Base-by-base conservation (phyloP, 2,797 vertebrate genomes). In the Pangasius djambal region DNA sequence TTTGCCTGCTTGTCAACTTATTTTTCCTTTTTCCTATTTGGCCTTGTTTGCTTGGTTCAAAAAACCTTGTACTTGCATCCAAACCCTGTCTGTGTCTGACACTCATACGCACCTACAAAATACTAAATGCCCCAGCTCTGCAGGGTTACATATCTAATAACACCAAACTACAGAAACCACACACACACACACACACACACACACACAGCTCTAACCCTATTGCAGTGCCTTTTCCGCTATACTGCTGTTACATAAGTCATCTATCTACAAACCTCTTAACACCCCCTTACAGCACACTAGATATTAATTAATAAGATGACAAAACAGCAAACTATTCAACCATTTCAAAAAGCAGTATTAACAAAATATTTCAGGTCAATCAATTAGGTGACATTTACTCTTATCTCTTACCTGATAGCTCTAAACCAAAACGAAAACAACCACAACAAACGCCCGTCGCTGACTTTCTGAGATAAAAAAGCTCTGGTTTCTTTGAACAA, bases 401-500 rank as follows among this genome's bases (percentile, higher is more conserved):
- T 12, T 48, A 31, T 79, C 59, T 50, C 40, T 52, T 89, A 72
- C 88, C 75, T 74, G 75, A 85, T 34, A 0, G 9, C 3, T 2
- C 18, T 78, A 89, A 87, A 61, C 34, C 65, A 89, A 82, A 81
- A 44, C 0, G 67, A 81, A 70, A 0, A 44, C 40, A 55, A 28
- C 61, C 37, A 61, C 52, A 69, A 57, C 5, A 55, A 59, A 78
- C 6, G 6, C 18, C 34, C 31, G 22, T 70, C 22, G 13, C 5
- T 31, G 75, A 25, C 22, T 48, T 81, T 59, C 25, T 18, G 28
- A 81, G 84, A 81, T 82, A 0, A 86, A 79, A 86, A 72, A 31
- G 37, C 0, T 89, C 77, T 86, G 74, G 74, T 86, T 86, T 86
- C 85, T 86, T 89, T 89, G 63, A 86, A 89, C 25, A 77, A 52